phyloP scores from a whole-genome alignment of 2,113 vertebrate genomes.

The Varanus salvator region DNA sequence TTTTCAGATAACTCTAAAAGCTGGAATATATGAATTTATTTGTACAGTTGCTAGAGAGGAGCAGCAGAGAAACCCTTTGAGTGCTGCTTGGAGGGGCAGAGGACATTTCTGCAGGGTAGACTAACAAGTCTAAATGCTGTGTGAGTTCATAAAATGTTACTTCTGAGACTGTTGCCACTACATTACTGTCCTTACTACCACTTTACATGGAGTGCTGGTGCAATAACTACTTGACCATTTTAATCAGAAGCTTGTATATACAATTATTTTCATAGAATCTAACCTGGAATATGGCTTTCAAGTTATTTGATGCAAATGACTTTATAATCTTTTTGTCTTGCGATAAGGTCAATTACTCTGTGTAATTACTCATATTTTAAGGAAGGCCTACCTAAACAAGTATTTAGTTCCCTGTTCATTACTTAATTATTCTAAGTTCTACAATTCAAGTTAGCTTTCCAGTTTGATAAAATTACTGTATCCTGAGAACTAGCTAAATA shows the following conservation, averaged over 20 bases:
- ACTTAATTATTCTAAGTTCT: slow-evolving; percentile 6
- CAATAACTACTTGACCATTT: not conserved
- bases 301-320: not conserved
- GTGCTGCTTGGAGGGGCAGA: not conserved
- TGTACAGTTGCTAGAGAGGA: not conserved
- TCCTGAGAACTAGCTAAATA: slow-evolving; percentile 36
- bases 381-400: not conserved
- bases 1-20: not conserved
- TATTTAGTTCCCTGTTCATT: not conserved
- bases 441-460: slow-evolving; percentile 33
- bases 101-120: not conserved
- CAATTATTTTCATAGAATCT: not conserved
- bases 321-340: slow-evolving; percentile 27
- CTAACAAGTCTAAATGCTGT: not conserved
- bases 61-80: not conserved
- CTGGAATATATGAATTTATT: not conserved
- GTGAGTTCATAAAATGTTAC: not conserved
- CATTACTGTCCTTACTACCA: not conserved
- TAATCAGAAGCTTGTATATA: not conserved
- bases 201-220: not conserved
- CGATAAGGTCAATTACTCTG: not conserved
- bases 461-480: not conserved
- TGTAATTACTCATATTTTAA: not conserved
- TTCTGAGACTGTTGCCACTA: not conserved
- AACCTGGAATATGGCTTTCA: slow-evolving; percentile 17